Conservation (phyloP, 1,140 invertebrate species). For the Heliconius congener region DNA sequence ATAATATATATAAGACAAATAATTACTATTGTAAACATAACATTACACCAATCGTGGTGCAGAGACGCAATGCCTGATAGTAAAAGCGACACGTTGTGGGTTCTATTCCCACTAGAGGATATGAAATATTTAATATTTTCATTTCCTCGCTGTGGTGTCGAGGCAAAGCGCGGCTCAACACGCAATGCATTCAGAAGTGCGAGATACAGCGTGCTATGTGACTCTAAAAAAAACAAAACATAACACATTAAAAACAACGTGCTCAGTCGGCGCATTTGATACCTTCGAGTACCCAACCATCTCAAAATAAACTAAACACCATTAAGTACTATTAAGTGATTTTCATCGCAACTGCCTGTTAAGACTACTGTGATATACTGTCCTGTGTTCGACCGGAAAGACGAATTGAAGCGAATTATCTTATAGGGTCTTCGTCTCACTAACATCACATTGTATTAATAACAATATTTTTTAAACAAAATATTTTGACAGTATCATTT, state of each 20-base stretch:
- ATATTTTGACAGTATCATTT: background rate
- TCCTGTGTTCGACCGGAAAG: background rate
- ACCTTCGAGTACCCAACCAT: background rate
- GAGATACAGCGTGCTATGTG: too few relatives aligned
- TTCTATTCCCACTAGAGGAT: too few relatives aligned
- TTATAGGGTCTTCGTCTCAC: background rate
- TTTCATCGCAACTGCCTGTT: background rate
- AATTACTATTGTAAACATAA: too few relatives aligned
- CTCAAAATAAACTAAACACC: background rate
- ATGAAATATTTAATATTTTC: too few relatives aligned
- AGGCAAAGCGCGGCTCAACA: too few relatives aligned
- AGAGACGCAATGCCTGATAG: too few relatives aligned
- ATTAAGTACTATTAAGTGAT: background rate
- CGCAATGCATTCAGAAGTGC: too few relatives aligned
- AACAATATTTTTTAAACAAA: background rate
- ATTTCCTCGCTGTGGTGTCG: too few relatives aligned
- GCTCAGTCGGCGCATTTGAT: background rate
- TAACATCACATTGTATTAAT: background rate
- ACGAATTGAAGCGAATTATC: background rate
- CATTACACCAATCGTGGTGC: too few relatives aligned
- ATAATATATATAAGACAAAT: too few relatives aligned
- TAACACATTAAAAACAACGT: background rate
- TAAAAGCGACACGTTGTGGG: too few relatives aligned
- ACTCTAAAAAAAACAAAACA: too few relatives aligned
- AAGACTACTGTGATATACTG: background rate